phyloP scores from a whole-genome alignment of 2,888 invertebrate species.

The Acrocyrtus sp. region DNA sequence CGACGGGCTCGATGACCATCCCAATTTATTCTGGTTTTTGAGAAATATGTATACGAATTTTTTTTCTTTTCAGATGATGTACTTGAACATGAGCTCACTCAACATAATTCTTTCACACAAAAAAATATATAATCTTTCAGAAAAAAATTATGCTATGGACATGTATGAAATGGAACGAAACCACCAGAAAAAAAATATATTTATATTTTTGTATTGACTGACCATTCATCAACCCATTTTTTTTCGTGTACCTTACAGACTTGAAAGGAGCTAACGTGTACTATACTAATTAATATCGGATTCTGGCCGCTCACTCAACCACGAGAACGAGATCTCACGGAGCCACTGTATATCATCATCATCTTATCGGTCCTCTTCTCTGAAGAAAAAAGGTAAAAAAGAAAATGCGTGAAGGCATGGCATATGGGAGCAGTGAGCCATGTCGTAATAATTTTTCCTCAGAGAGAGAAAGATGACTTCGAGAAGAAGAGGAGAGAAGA shows the following conservation, averaged over 20 bases:
- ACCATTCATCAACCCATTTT: slow-evolving; percentile 49
- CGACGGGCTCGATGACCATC: slow-evolving; percentile 35
- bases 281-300: slow-evolving; percentile 55
- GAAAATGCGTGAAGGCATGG: slow-evolving; percentile 40
- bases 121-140: neutral
- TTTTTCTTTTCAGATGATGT: slow-evolving; percentile 37
- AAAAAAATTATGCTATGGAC: neutral
- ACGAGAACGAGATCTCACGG: slow-evolving; percentile 54
- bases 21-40: slow-evolving; percentile 54
- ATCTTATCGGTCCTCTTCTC: neutral
- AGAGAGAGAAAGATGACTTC: slow-evolving; percentile 40
- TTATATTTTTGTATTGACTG: slow-evolving; percentile 29
- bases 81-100: slow-evolving; percentile 36
- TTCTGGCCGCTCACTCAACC: slow-evolving; percentile 52
- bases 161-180: slow-evolving; percentile 26
- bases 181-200: slow-evolving; percentile 37
- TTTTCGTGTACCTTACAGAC: neutral
- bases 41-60: too few relatives aligned
- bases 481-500: slow-evolving; percentile 33
- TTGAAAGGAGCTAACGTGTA: slow-evolving; percentile 17
- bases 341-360: slow-evolving; percentile 53
- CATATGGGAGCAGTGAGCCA: slow-evolving; percentile 56
- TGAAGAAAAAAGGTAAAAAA: neutral
- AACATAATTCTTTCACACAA: neutral
- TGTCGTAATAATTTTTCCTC: slow-evolving; percentile 51